Conservation (phyloP, 2,797 vertebrate genomes). For the Smutsia temminckii region DNA sequence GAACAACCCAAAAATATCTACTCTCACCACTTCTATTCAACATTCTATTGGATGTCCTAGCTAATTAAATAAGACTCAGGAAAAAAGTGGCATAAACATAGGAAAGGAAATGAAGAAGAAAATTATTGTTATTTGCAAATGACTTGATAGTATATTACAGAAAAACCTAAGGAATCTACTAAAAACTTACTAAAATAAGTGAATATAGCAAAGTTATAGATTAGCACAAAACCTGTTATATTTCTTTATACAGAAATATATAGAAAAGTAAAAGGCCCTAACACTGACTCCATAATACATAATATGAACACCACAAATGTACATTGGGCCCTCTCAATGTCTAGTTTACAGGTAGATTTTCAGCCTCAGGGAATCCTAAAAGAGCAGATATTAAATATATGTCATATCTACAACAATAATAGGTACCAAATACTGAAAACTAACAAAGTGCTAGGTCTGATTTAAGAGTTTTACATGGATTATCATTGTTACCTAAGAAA, state of each 20-base stretch:
- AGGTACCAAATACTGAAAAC: neutral
- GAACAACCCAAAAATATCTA: constrained; percentile 1
- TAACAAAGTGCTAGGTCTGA: neutral
- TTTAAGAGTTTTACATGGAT: neutral
- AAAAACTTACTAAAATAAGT: neutral
- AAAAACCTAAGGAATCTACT: constrained; percentile 13
- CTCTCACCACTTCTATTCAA: neutral
- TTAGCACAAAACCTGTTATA: neutral
- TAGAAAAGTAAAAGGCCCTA: neutral
- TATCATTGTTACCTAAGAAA: neutral
- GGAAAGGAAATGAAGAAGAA: neutral
- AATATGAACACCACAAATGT: neutral
- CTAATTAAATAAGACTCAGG: neutral
- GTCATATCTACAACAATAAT: neutral
- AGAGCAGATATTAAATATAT: neutral
- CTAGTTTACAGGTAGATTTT: neutral
- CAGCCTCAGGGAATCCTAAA: neutral
- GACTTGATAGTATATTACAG: neutral
- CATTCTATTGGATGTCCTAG: neutral
- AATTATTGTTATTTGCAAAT: neutral
- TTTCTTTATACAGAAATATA: neutral
- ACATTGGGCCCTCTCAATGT: neutral
- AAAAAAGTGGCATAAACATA: constrained; percentile 21
- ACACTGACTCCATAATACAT: neutral
- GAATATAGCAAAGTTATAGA: neutral